A percentile compares a stretch with the other conserved stretches of the same genome.
Evolutionary conservation across 1,140 invertebrate genomes (phyloP).

Genomic region (Eupeodes corollae): DNA sequence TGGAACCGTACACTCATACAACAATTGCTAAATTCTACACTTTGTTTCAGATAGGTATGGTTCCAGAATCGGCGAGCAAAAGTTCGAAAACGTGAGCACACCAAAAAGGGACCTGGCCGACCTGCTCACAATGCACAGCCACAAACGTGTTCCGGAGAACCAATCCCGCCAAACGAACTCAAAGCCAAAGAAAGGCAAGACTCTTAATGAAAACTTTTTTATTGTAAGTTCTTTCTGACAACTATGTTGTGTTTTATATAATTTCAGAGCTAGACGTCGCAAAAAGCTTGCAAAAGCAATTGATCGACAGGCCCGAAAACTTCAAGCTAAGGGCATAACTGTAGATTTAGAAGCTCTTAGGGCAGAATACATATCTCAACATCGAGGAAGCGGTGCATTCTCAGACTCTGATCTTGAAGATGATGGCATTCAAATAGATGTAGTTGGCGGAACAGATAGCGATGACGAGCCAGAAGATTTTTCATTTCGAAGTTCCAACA

Average conservation of each 20-base stretch:
- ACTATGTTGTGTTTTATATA: background rate
- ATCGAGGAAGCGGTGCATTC: slow-evolving; percentile 47
- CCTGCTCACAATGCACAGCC: slow-evolving; percentile 97
- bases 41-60: slow-evolving; percentile 74
- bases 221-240: background rate
- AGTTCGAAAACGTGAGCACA: slow-evolving; percentile 98
- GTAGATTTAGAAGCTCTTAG: slow-evolving; percentile 79
- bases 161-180: slow-evolving; percentile 90
- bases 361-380: slow-evolving; percentile 62
- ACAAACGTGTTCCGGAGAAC: slow-evolving; percentile 93
- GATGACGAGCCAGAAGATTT: slow-evolving; percentile 48
- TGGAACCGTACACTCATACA: slow-evolving; percentile 1
- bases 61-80: slow-evolving; percentile 99
- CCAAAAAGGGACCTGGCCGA: slow-evolving; percentile 94
- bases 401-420: slow-evolving; percentile 60
- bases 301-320: slow-evolving; percentile 80
- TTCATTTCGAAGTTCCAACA: slow-evolving; percentile 33
- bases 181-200: slow-evolving; percentile 68
- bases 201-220: slow-evolving; percentile 2
- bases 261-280: slow-evolving; percentile 62
- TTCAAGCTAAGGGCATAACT: slow-evolving; percentile 78
- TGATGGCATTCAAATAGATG: slow-evolving; percentile 58
- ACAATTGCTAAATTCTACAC: slow-evolving; percentile 33
- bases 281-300: slow-evolving; percentile 88
- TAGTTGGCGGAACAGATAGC: slow-evolving; percentile 55